Percentiles rank a stretch among this genome's conserved stretches.
These are phyloP conservation scores for Pseudomyrmex gracilis DNA, from an alignment of 1,140 invertebrate genomes.

Conservation along the genomic window DNA sequence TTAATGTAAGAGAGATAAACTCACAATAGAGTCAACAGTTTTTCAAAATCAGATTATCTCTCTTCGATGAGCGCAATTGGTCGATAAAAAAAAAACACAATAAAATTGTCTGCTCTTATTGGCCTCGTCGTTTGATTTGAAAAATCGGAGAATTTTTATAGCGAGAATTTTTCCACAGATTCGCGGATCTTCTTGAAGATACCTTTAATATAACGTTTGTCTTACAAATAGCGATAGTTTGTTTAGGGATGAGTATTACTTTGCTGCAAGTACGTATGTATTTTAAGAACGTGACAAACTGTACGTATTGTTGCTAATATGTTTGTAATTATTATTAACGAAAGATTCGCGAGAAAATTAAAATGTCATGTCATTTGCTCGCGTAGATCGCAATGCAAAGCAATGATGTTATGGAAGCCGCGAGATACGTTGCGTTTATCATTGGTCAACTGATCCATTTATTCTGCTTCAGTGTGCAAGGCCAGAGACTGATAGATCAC, in stretches of 20 bases:
- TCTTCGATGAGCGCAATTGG: no score
- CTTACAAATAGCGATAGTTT: not conserved
- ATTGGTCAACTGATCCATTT: conserved; percentile 54
- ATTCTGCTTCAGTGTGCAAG: conserved; percentile 56
- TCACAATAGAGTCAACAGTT: no score
- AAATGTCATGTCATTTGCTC: not conserved
- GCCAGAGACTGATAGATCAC: conserved; percentile 64
- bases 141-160: no score
- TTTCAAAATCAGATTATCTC: no score
- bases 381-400: not conserved
- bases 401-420: not conserved
- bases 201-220: not conserved
- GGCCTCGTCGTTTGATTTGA: no score
- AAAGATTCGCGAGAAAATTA: not conserved
- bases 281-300: not conserved
- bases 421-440: conserved; percentile 5
- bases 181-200: conserved; percentile 13
- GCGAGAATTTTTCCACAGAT: not conserved
- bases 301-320: not conserved
- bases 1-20: no score
- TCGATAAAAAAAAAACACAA: no score
- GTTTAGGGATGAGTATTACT: not conserved
- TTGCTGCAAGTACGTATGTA: not conserved
- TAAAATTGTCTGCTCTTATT: no score
- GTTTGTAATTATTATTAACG: not conserved